Evolutionary conservation across 2,113 vertebrate species (phyloP).

Genomic region (Potamarius usumacintae): DNA sequence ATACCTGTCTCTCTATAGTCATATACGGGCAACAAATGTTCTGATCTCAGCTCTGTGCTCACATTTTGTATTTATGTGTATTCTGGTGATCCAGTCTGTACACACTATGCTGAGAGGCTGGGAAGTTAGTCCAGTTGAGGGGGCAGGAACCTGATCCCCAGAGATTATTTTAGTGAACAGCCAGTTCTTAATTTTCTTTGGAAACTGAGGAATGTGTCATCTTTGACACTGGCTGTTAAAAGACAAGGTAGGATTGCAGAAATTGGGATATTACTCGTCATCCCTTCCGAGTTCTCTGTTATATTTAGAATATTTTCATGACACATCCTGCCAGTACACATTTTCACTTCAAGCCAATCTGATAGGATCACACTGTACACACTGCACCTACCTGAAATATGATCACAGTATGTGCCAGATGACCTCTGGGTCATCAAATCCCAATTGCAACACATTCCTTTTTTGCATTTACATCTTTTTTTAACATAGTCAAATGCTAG

Average conservation of each 20-base stretch:
- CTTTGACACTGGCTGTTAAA: not conserved
- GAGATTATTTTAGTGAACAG: not conserved
- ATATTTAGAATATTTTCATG: not conserved
- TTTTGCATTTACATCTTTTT: not conserved
- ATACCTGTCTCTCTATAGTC: not conserved
- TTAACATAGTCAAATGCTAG: not conserved
- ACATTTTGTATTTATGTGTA: not conserved
- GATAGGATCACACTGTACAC: not conserved
- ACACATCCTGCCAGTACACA: not conserved
- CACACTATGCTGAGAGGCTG: not conserved
- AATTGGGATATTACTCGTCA: not conserved
- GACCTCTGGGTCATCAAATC: not conserved
- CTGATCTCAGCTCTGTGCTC: not conserved
- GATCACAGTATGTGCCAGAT: not conserved
- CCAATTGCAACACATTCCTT: not conserved
- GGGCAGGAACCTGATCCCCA: not conserved
- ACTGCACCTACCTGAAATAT: not conserved
- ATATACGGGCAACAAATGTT: not conserved
- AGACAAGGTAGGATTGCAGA: not conserved
- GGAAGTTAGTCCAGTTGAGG: not conserved
- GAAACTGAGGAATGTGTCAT: not conserved
- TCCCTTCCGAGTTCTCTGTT: not conserved
- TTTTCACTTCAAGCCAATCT: not conserved
- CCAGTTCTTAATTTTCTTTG: not conserved
- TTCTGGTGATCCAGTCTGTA: not conserved